Conservation (phyloP, 2,888 invertebrate species). For the Lithophane ornitopus region DNA sequence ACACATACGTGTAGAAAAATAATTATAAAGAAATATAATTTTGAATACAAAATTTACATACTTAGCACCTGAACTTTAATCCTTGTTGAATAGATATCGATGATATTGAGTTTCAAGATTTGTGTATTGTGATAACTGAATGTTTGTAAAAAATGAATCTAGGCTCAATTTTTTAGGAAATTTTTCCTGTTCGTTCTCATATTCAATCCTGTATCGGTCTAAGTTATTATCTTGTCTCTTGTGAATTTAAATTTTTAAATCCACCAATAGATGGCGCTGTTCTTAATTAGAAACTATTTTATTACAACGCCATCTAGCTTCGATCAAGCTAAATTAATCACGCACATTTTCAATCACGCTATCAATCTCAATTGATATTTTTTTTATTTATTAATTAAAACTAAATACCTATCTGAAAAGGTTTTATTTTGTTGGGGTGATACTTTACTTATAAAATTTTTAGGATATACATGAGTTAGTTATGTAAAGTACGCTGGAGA, state of each 20-base stretch:
- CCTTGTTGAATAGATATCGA: neutral
- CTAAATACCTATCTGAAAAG: neutral
- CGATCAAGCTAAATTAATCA: neutral
- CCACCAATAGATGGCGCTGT: neutral
- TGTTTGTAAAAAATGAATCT: too few relatives aligned
- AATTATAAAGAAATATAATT: neutral
- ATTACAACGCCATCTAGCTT: constrained; percentile 13
- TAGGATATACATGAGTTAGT: neutral
- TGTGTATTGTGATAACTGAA: neutral
- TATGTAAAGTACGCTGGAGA: neutral
- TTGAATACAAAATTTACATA: neutral
- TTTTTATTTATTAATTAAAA: neutral
- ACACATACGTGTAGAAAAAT: neutral
- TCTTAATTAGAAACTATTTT: neutral
- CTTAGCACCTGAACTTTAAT: neutral
- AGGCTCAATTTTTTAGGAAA: neutral
- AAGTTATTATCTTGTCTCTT: neutral
- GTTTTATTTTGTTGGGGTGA: neutral
- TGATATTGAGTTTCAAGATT: neutral
- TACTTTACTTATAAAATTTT: neutral
- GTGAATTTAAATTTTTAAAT: neutral
- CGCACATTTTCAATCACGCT: neutral
- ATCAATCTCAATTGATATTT: neutral
- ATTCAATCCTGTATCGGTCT: neutral
- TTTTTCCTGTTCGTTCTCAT: neutral